phyloP scores from a whole-genome alignment of 2,888 invertebrate species.

The Ophion ventricosus region DNA sequence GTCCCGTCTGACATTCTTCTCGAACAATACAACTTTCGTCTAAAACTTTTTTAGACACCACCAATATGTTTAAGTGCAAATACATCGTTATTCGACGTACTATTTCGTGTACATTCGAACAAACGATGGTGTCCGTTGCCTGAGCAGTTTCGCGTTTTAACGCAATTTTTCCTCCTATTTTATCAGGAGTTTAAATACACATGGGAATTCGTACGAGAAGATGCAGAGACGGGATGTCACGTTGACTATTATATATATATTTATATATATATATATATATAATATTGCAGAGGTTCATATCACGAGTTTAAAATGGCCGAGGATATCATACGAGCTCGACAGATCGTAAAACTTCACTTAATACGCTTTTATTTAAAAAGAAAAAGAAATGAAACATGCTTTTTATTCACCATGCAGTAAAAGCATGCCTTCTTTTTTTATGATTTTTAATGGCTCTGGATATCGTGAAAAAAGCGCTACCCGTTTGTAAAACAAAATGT shows the following conservation, averaged over 20 bases:
- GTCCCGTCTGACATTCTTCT: too few relatives aligned
- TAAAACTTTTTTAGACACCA: too few relatives aligned
- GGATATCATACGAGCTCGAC: conserved; percentile 38
- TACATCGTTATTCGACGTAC: conserved; percentile 3
- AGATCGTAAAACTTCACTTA: conserved; percentile 50
- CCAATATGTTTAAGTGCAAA: too few relatives aligned
- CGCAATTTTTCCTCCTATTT: conserved; percentile 4
- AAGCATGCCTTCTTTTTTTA: not conserved
- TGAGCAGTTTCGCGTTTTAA: conserved; percentile 19
- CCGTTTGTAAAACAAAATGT: not conserved
- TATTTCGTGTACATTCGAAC: not conserved
- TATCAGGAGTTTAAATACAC: conserved; percentile 3
- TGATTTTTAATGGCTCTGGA: conserved; percentile 1
- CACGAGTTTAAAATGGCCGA: conserved; percentile 14
- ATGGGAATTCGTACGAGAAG: conserved; percentile 14
- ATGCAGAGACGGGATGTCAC: conserved; percentile 6
- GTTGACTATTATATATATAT: not conserved
- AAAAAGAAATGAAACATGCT: conserved; percentile 25
- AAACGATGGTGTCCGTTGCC: conserved; percentile 26
- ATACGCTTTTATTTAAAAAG: conserved; percentile 45
- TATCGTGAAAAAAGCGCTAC: not conserved
- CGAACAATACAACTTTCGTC: too few relatives aligned
- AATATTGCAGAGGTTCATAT: conserved; percentile 9
- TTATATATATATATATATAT: not conserved
- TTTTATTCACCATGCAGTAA: conserved; percentile 20